Percentiles rank a stretch among this genome's conserved stretches.
Evolutionary conservation across 2,797 vertebrate species (phyloP).

Genomic region (Trichosurus vulpecula): DNA sequence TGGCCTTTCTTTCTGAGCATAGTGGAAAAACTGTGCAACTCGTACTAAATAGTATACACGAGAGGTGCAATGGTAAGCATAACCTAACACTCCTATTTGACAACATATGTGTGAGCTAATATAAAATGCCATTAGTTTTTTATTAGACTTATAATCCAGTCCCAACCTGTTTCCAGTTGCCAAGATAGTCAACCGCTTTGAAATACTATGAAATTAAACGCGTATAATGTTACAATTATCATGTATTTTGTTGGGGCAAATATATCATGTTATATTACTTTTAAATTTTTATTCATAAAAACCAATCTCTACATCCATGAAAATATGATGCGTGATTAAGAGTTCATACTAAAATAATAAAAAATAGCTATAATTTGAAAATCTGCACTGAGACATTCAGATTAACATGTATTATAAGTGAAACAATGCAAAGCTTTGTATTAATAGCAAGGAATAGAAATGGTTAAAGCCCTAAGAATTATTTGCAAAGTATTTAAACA

Average conservation of each 20-base stretch:
- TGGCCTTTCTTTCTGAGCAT: constrained; percentile 13
- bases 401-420: constrained; percentile 69
- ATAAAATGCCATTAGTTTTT: constrained; percentile 70
- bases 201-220: constrained; percentile 70
- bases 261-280: constrained; percentile 58
- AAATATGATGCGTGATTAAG: constrained; percentile 67
- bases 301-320: constrained; percentile 45
- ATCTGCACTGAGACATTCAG: constrained; percentile 53
- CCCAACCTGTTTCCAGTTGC: constrained; percentile 58
- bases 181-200: constrained; percentile 67
- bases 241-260: constrained; percentile 46
- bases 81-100: constrained; percentile 65
- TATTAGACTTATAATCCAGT: constrained; percentile 70
- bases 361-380: constrained; percentile 58
- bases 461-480: constrained; percentile 59
- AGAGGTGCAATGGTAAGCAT: constrained; percentile 63
- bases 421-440: constrained; percentile 68
- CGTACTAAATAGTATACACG: constrained; percentile 58
- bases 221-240: constrained; percentile 52
- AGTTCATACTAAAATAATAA: constrained; percentile 68
- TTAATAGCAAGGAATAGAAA: constrained; percentile 68
- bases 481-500: constrained; percentile 58
- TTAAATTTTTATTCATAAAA: constrained; percentile 67
- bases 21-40: constrained; percentile 57
- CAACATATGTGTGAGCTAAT: constrained; percentile 65